Conservation (phyloP, 2,888 invertebrate species). For the Griposia aprilina region DNA sequence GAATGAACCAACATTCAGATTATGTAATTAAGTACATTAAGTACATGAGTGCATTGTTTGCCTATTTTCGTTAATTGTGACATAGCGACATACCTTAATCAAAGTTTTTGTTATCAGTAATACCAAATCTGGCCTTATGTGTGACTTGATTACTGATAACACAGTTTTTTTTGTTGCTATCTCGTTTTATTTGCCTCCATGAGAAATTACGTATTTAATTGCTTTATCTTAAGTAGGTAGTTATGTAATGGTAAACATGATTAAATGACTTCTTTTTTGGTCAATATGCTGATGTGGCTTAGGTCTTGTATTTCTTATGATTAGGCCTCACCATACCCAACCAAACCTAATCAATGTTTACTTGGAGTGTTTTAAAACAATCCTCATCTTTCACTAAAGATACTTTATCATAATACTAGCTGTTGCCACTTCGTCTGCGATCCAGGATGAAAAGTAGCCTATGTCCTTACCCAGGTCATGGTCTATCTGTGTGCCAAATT, state of each 20-base stretch:
- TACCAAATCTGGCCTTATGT: conserved; percentile 69
- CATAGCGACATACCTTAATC: conserved; percentile 62
- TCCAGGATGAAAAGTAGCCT: too few species aligned
- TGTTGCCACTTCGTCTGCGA: too few species aligned
- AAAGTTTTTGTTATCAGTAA: conserved; percentile 60
- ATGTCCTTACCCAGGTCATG: too few species aligned
- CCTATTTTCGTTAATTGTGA: conserved; percentile 26
- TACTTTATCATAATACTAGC: not conserved
- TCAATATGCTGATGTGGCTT: not conserved
- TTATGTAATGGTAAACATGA: conserved; percentile 37
- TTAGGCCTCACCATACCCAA: too few species aligned
- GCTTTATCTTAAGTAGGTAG: conserved; percentile 21
- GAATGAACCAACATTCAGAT: conserved; percentile 14
- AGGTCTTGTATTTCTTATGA: not conserved
- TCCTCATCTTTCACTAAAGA: not conserved
- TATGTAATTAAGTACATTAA: not conserved
- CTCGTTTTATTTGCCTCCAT: conserved; percentile 56
- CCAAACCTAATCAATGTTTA: not conserved
- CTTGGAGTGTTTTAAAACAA: not conserved
- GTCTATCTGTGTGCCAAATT: too few species aligned
- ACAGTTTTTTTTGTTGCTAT: conserved; percentile 58
- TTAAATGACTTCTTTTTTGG: not conserved
- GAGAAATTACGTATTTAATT: conserved; percentile 36
- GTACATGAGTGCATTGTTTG: not conserved
- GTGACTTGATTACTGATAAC: conserved; percentile 70